Conservation (phyloP, 2,888 invertebrate species). For the Cremastobaeus sp. region DNA sequence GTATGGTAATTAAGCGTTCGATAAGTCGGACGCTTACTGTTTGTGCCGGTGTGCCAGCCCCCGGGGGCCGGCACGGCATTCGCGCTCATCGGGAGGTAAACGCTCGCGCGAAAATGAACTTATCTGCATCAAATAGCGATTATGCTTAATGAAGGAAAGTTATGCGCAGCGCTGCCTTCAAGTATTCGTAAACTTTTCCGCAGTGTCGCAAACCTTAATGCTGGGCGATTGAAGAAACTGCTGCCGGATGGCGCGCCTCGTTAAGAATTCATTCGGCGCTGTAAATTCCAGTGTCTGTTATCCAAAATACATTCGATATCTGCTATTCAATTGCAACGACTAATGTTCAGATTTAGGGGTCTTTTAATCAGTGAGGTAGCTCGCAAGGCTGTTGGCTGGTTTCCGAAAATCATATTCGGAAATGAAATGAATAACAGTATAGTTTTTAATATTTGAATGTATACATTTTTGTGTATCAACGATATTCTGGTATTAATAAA, state of each 20-base stretch:
- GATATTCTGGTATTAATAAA: too few species aligned
- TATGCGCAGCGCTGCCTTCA: constrained; percentile 64
- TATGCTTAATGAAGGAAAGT: constrained; percentile 72
- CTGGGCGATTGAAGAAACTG: constrained; percentile 66
- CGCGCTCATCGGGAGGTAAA: constrained; percentile 63
- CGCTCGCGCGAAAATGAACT: constrained; percentile 69
- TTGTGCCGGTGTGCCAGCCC: constrained; percentile 55
- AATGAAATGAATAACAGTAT: too few species aligned
- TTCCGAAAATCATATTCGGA: too few species aligned
- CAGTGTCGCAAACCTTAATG: constrained; percentile 67
- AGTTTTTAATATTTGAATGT: too few species aligned
- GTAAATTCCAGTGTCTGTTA: constrained; percentile 43
- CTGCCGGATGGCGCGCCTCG: constrained; percentile 62
- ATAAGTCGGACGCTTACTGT: constrained; percentile 69
- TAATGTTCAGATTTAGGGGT: too few species aligned
- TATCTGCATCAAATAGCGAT: constrained; percentile 74
- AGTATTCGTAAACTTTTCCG: constrained; percentile 68
- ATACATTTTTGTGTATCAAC: too few species aligned
- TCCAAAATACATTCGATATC: constrained; percentile 28
- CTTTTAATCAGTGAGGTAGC: too few species aligned
- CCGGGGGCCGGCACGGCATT: constrained; percentile 51
- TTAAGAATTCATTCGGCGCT: constrained; percentile 66
- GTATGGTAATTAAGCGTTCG: constrained; percentile 70
- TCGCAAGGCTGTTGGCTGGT: too few species aligned
- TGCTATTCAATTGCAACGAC: constrained; percentile 4